Evolutionary conservation across 2,797 vertebrate species (phyloP).

Genomic region (Platyrinchus mystaceus): DNA sequence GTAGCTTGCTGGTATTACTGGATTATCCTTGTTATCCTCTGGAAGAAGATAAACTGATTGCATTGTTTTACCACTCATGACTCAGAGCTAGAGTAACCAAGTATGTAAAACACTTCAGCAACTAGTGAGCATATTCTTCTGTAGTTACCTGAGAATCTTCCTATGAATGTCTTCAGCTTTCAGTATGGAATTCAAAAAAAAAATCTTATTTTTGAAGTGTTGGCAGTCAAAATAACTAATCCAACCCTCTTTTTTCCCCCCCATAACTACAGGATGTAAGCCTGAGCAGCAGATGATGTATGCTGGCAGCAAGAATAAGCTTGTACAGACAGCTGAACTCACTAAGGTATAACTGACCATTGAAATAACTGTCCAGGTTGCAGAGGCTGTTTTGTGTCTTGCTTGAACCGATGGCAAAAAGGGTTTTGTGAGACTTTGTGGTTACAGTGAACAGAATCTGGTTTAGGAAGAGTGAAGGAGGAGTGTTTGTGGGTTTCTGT

Average conservation of each 20-base stretch:
- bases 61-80: background rate
- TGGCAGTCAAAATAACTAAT: background rate
- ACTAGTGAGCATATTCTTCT: background rate
- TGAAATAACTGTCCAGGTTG: background rate
- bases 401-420: background rate
- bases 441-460: background rate
- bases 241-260: background rate
- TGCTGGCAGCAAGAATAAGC: slow-evolving; percentile 92
- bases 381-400: background rate
- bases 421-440: background rate
- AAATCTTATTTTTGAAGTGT: background rate
- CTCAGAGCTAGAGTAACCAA: background rate
- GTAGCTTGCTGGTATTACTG: background rate
- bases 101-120: background rate
- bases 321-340: slow-evolving; percentile 89
- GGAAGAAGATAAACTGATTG: slow-evolving; percentile 1
- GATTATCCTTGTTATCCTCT: slow-evolving; percentile 3
- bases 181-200: background rate
- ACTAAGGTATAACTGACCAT: slow-evolving; percentile 84
- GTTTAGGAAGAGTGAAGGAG: background rate
- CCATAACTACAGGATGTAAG: slow-evolving; percentile 84
- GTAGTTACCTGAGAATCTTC: background rate
- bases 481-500: background rate
- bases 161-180: background rate
- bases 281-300: slow-evolving; percentile 98